phyloP scores from a whole-genome alignment of 2,888 invertebrate genomes.

The Scelioninae gen. 2 region DNA sequence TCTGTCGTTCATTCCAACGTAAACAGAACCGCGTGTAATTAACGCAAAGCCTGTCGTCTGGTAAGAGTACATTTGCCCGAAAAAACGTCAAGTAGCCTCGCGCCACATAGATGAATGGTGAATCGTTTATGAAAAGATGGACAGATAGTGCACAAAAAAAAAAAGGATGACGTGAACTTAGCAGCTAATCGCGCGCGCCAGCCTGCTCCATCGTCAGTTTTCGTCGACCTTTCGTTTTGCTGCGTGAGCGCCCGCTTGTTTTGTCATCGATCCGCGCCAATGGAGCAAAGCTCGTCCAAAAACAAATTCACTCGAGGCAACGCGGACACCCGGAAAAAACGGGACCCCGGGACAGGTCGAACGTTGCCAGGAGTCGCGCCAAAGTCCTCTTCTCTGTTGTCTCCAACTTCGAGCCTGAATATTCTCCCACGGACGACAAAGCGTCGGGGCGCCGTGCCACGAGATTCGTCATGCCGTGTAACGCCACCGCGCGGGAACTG shows the following conservation, averaged over 20 bases:
- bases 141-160: slow-evolving; percentile 65
- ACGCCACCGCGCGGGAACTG: slow-evolving; percentile 18
- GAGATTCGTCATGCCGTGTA: slow-evolving; percentile 18
- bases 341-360: neutral
- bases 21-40: slow-evolving; percentile 3
- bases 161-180: slow-evolving; percentile 64
- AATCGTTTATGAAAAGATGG: slow-evolving; percentile 59
- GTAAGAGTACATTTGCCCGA: neutral
- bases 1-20: neutral
- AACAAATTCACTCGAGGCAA: slow-evolving; percentile 49
- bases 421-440: neutral
- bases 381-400: slow-evolving; percentile 31
- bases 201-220: slow-evolving; percentile 67
- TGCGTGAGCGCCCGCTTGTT: no score
- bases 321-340: neutral
- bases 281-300: slow-evolving; percentile 35
- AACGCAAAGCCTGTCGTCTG: slow-evolving; percentile 34
- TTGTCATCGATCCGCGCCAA: no score
- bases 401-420: slow-evolving; percentile 48
- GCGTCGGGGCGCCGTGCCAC: slow-evolving; percentile 18
- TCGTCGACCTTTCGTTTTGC: no score
- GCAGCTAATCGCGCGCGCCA: slow-evolving; percentile 69
- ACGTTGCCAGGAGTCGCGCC: slow-evolving; percentile 57
- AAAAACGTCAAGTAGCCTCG: slow-evolving; percentile 72
- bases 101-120: slow-evolving; percentile 65